A percentile compares a stretch with the other conserved stretches of the same genome.
Conservation (phyloP, 1,140 invertebrate genomes). For the Nasonia longicornis region DNA sequence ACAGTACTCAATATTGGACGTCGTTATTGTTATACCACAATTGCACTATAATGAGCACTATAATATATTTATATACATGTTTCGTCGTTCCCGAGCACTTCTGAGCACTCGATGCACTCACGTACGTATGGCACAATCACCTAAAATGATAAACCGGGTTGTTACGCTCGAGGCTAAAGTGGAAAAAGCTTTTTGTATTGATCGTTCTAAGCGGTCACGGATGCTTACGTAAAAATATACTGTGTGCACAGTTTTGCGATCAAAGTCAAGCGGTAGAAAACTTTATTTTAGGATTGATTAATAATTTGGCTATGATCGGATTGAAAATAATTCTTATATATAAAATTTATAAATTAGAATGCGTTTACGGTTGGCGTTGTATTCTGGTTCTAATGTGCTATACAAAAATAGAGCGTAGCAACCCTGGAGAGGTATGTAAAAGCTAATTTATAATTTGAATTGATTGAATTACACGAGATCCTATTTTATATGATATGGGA, state of each 20-base stretch:
- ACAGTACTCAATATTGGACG: neutral
- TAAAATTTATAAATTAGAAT: no score
- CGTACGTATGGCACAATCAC: slow-evolving; percentile 37
- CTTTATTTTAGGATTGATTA: no score
- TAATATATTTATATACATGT: slow-evolving; percentile 7
- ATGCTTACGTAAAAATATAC: no score
- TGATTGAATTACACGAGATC: neutral
- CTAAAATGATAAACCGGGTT: slow-evolving; percentile 27
- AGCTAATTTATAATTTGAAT: neutral
- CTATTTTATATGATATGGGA: no score
- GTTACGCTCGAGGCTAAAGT: neutral
- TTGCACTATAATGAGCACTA: slow-evolving; percentile 32
- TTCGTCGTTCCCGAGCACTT: slow-evolving; percentile 25
- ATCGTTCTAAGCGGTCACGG: neutral
- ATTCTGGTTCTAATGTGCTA: no score
- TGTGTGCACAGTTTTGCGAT: neutral
- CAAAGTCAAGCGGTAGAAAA: neutral
- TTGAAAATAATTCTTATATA: no score
- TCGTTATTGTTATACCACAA: slow-evolving; percentile 8
- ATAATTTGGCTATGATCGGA: no score
- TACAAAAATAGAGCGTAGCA: slow-evolving; percentile 5
- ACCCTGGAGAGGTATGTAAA: neutral
- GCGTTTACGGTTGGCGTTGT: no score
- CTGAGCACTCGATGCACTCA: slow-evolving; percentile 27
- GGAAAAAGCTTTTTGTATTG: neutral